phyloP scores from a whole-genome alignment of 2,113 vertebrate genomes.

The Ariopsis seemanni region DNA sequence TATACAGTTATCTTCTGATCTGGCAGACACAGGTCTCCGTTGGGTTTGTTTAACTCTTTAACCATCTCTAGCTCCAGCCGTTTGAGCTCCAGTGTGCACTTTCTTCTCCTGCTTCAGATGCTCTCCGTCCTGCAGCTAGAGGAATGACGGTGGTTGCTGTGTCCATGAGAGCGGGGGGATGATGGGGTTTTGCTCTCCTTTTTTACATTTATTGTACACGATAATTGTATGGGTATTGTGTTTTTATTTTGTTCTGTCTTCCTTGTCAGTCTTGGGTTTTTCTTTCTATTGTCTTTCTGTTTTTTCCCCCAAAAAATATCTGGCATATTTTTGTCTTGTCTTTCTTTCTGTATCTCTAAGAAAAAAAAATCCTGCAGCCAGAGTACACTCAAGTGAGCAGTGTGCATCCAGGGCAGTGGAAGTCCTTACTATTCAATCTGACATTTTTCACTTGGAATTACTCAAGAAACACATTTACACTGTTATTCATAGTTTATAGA shows the following conservation, averaged over 20 bases:
- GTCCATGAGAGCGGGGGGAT: no score
- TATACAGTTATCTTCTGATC: slow-evolving; percentile 83
- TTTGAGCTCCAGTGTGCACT: slow-evolving; percentile 85
- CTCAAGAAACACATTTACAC: slow-evolving; percentile 13
- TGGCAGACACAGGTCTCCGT: slow-evolving; percentile 92
- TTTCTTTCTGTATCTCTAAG: no score
- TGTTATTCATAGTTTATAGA: slow-evolving; percentile 46
- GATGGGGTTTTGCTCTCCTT: no score
- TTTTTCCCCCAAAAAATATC: no score
- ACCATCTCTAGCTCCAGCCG: slow-evolving; percentile 89
- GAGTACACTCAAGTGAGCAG: slow-evolving; percentile 29
- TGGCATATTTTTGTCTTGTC: no score
- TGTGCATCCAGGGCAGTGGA: not conserved
- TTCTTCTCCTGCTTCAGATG: slow-evolving; percentile 89
- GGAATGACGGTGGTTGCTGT: not conserved
- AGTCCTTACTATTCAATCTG: slow-evolving; percentile 37
- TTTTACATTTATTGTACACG: no score
- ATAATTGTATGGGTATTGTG: no score
- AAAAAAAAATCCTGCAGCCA: slow-evolving; percentile 70
- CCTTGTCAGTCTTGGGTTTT: no score
- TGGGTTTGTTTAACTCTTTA: slow-evolving; percentile 91
- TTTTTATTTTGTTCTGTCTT: no score
- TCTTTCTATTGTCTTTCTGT: no score
- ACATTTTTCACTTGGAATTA: slow-evolving; percentile 30
- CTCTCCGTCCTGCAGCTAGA: slow-evolving; percentile 81